Conservation (phyloP, 1,140 invertebrate species). For the Lanistes nyassanus region DNA sequence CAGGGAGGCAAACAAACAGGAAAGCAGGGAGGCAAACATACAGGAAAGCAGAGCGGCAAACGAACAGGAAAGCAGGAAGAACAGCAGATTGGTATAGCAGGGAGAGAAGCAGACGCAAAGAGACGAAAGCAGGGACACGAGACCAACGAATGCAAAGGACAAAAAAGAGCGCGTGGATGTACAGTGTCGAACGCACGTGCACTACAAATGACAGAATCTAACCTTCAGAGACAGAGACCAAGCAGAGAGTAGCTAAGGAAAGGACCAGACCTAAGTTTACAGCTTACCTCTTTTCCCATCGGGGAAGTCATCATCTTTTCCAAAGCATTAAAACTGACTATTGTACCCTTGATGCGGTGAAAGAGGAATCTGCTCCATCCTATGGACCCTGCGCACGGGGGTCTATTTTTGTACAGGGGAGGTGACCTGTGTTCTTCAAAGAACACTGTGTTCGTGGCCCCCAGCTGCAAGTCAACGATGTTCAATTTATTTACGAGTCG, state of each 20-base stretch:
- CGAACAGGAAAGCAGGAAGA: no score
- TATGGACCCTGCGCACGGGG: slow-evolving; percentile 82
- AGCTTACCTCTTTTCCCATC: slow-evolving; percentile 71
- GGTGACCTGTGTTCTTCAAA: slow-evolving; percentile 77
- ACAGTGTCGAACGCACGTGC: no score
- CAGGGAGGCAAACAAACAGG: no score
- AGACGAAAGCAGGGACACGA: no score
- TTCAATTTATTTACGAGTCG: background rate
- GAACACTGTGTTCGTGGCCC: slow-evolving; percentile 65
- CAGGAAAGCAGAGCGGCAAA: background rate
- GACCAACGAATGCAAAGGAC: no score
- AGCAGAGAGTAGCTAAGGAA: background rate
- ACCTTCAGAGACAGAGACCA: no score
- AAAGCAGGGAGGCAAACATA: no score
- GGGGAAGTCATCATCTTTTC: slow-evolving; percentile 79
- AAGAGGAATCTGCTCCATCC: slow-evolving; percentile 85
- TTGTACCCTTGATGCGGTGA: slow-evolving; percentile 80
- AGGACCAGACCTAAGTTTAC: background rate
- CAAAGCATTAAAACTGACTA: slow-evolving; percentile 80
- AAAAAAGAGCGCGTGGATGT: no score
- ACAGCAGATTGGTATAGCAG: no score
- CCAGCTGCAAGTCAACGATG: slow-evolving; percentile 45
- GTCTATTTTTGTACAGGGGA: slow-evolving; percentile 80
- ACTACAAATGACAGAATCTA: no score
- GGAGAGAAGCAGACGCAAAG: no score